phyloP scores from a whole-genome alignment of 2,113 vertebrate species.

The Mirounga angustirostris region DNA sequence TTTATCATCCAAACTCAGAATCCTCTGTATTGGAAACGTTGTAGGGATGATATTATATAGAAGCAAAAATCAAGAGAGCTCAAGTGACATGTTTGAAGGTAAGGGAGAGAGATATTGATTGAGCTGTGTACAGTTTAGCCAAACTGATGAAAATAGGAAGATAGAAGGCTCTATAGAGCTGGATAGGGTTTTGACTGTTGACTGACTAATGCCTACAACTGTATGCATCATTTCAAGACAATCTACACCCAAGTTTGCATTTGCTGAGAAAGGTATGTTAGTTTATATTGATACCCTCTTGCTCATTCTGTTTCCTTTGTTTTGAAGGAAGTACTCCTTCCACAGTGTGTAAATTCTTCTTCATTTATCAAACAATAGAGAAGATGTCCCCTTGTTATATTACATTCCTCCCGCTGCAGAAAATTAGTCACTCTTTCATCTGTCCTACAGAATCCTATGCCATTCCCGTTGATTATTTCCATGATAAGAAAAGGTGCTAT shows the following conservation, averaged over 20 bases:
- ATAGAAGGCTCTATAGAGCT: neutral
- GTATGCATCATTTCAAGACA: neutral
- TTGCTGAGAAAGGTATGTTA: neutral
- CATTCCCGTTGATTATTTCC: neutral
- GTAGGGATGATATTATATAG: neutral
- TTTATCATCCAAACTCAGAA: neutral
- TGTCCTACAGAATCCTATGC: neutral
- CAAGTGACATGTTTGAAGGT: neutral
- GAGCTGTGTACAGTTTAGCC: neutral
- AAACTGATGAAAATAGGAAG: neutral
- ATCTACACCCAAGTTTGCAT: neutral
- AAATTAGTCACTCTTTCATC: neutral
- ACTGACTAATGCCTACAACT: neutral
- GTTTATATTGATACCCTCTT: neutral
- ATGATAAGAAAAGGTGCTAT: neutral
- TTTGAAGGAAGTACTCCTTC: neutral
- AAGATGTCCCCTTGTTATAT: neutral
- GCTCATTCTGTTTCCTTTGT: neutral
- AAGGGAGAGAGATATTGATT: neutral
- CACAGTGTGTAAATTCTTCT: neutral
- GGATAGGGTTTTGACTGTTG: neutral
- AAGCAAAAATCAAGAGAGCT: neutral
- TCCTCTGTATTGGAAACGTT: neutral
- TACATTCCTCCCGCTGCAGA: neutral
- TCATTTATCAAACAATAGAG: slow-evolving; percentile 59